Percentiles rank a stretch among this genome's conserved stretches.
These are phyloP conservation scores for Homarus americanus DNA, from an alignment of 1,140 invertebrate genomes.

Conservation along the genomic window DNA sequence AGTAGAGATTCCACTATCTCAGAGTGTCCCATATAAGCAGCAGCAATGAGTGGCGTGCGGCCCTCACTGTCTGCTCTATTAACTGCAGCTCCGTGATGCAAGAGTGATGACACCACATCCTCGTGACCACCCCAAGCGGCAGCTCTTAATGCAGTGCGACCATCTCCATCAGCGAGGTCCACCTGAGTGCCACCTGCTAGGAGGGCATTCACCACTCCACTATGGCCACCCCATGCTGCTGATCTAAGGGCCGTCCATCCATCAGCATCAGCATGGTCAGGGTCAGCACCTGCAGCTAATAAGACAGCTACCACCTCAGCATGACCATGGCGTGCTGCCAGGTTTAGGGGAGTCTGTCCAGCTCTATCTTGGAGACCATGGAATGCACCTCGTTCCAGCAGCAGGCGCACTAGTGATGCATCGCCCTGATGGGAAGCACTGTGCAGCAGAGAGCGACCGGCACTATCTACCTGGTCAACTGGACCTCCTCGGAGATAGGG, in stretches of 20 bases:
- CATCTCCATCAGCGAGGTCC: constrained; percentile 90
- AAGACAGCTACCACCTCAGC: constrained; percentile 90
- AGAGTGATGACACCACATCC: constrained; percentile 91
- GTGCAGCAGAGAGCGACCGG: constrained; percentile 86
- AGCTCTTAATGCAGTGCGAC: constrained; percentile 92
- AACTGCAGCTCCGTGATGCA: constrained; percentile 91
- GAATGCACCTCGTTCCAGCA: constrained; percentile 81
- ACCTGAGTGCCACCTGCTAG: constrained; percentile 86
- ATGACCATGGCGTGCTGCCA: constrained; percentile 91
- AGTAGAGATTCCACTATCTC: constrained; percentile 85
- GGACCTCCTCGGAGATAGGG: constrained; percentile 74
- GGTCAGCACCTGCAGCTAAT: constrained; percentile 86
- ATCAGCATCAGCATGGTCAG: constrained; percentile 84
- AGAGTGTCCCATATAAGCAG: constrained; percentile 81
- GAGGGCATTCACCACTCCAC: constrained; percentile 88
- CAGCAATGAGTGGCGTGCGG: constrained; percentile 82
- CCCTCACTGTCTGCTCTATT: constrained; percentile 94
- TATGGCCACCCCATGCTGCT: constrained; percentile 91
- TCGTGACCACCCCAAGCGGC: constrained; percentile 86
- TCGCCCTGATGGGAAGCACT: constrained; percentile 87
- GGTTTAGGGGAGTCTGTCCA: constrained; percentile 89
- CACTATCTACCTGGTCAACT: constrained; percentile 79
- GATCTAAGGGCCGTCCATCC: constrained; percentile 84
- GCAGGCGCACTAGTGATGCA: constrained; percentile 82
- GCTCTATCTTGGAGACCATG: constrained; percentile 85